Base-by-base conservation (phyloP, 2,113 vertebrate species). In the Sus scrofa region DNA sequence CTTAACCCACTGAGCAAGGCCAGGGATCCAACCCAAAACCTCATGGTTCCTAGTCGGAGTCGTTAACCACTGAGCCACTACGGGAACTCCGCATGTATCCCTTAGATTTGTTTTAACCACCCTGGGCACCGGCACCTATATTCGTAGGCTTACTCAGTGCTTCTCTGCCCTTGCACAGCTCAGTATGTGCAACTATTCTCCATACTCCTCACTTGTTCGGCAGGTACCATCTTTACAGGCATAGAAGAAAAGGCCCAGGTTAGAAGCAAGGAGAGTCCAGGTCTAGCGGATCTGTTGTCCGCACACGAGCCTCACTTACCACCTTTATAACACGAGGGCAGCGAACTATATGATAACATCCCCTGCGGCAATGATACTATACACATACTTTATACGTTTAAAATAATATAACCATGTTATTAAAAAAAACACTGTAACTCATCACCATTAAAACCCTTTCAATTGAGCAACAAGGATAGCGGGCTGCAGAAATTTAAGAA, bases 281-380 rank as follows among this genome's bases (percentile, higher is more conserved):
- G 7, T 7, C n/a, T 26, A 11, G 75, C 0, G 9, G 15, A 14
- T 52, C 1, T 52, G 52, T 32, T 10, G 26, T 24, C 20, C 8
- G 34, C 19, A 27, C 12, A 6, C 0, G n/a, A 67, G 20, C 34
- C 63, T 54, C 39, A 1, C 19, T 19, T 52, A n/a, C 81, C 10
- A 11, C 6, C 27, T 26, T 12, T 37, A 27, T 14, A 34, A 39
- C 5, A 12, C 0, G 15, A 37, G 1, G 37, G 9, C 16, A 32
- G 60, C 5, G 54, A 62, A 70, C 39, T 39, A 27, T 9, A 10
- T 12, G 18, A 50, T 37, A 79, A 73, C 7, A n/a, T 71, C 34
- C 56, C 15, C 56, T 6, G 15, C 30, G 73, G 56, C 44, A 63
- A 8, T 52, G 84, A 75, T 60, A 30, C 67, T 37, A 27, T 16